A percentile compares a stretch with the other conserved stretches of the same genome.
Evolutionary conservation across 2,113 vertebrate species (phyloP).

Genomic region (Amblyopsis rosae): DNA sequence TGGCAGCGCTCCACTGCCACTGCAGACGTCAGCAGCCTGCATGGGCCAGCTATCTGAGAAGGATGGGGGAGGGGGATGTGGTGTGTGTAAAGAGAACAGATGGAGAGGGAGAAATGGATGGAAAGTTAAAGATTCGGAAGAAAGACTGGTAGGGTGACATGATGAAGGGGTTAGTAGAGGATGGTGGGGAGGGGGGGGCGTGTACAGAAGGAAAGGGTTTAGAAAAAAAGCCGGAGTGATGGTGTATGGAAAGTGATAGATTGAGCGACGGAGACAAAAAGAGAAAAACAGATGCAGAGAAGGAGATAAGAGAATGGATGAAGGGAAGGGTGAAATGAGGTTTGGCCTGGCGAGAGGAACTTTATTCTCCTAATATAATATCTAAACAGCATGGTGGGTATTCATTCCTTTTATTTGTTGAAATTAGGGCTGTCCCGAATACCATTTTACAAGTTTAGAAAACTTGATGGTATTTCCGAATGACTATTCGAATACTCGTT

Average conservation of each 20-base stretch:
- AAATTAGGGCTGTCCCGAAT: no score
- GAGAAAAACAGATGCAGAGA: not conserved
- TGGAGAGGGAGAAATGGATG: constrained; percentile 24
- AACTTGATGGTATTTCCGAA: no score
- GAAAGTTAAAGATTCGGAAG: constrained; percentile 36
- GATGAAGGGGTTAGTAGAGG: constrained; percentile 36
- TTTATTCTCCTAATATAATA: not conserved
- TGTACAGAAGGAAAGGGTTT: constrained; percentile 10
- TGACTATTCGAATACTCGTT: no score
- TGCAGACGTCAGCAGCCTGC: constrained; percentile 66
- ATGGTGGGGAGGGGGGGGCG: constrained; percentile 35
- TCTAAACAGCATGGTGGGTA: not conserved
- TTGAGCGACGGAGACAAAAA: constrained; percentile 3
- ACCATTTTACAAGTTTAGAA: no score
- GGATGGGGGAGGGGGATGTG: not conserved
- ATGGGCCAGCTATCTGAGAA: constrained; percentile 33
- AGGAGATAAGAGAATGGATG: not conserved
- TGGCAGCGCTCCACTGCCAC: constrained; percentile 51
- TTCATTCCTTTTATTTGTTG: no score
- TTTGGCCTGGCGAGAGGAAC: not conserved
- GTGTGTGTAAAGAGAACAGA: constrained; percentile 24
- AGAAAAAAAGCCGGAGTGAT: constrained; percentile 3
- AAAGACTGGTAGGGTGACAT: constrained; percentile 39
- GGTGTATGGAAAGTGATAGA: constrained; percentile 12
- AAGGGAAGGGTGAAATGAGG: not conserved